Evolutionary conservation across 2,888 invertebrate species (phyloP).

Genomic region (Lepidocyrtoides sp.): DNA sequence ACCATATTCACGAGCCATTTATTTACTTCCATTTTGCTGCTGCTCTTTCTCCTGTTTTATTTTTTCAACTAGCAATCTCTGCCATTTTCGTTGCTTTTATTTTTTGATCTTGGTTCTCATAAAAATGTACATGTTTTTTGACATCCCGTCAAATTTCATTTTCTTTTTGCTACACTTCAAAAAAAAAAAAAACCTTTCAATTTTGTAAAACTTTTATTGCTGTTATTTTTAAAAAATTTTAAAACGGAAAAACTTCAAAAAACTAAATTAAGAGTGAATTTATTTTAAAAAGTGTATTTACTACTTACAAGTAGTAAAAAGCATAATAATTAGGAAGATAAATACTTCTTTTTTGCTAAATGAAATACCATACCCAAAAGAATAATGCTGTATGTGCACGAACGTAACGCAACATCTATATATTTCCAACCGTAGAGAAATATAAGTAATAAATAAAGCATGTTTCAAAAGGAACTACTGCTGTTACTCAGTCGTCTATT

Average conservation of each 20-base stretch:
- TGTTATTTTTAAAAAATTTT: background rate
- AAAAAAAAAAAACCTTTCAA: background rate
- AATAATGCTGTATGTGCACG: background rate
- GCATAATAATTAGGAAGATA: slow-evolving; percentile 1
- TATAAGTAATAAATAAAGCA: background rate
- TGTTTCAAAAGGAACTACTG: slow-evolving; percentile 41
- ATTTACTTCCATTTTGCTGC: background rate
- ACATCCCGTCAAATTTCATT: slow-evolving; percentile 63
- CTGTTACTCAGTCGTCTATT: slow-evolving; percentile 44
- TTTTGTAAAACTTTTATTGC: background rate
- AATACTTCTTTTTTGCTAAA: background rate
- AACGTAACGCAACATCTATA: background rate
- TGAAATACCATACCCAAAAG: too few species aligned
- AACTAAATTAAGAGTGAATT: background rate
- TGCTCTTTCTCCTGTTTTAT: too few species aligned
- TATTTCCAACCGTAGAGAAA: background rate
- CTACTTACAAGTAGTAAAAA: background rate
- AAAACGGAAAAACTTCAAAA: slow-evolving; percentile 36
- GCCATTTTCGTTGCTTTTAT: background rate
- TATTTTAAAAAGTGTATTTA: background rate
- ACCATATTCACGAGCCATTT: slow-evolving; percentile 45
- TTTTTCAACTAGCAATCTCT: background rate
- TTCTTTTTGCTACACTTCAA: slow-evolving; percentile 7
- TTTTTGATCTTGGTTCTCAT: background rate
- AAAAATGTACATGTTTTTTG: background rate